phyloP scores from a whole-genome alignment of 1,140 invertebrate genomes.

The Drosophila willistoni region DNA sequence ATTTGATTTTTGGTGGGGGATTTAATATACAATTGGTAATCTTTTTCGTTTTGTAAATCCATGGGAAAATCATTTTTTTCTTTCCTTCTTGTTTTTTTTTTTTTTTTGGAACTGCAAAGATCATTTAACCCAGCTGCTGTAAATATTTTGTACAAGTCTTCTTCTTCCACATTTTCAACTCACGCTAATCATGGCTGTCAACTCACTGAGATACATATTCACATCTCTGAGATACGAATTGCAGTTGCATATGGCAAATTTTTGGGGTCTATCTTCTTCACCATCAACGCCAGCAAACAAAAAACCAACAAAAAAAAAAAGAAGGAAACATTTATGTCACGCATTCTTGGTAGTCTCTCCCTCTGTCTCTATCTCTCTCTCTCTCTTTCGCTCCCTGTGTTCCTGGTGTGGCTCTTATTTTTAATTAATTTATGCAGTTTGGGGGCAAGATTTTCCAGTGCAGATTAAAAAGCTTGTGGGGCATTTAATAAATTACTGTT shows the following conservation, averaged over 20 bases:
- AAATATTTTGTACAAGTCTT: conserved; percentile 48
- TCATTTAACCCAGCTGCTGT: conserved; percentile 57
- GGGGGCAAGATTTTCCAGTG: conserved; percentile 52
- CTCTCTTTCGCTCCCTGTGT: not conserved
- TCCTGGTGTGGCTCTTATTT: conserved; percentile 17
- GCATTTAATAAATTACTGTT: conserved; percentile 77
- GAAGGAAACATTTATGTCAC: conserved; percentile 49
- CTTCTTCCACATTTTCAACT: not conserved
- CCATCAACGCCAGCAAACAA: conserved; percentile 18
- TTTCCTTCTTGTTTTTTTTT: not conserved
- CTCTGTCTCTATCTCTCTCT: conserved; percentile 16
- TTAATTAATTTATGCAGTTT: conserved; percentile 78
- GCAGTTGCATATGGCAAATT: conserved; percentile 46
- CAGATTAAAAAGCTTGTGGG: conserved; percentile 66
- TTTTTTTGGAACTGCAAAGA: conserved; percentile 18
- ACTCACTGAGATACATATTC: conserved; percentile 32
- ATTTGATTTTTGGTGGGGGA: not conserved
- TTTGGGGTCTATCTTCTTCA: conserved; percentile 28
- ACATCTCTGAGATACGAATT: conserved; percentile 29
- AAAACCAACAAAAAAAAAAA: conserved; percentile 3
- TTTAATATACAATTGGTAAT: conserved; percentile 42
- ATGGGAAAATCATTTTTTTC: conserved; percentile 22
- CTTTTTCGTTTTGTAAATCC: conserved; percentile 12
- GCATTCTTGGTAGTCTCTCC: conserved; percentile 43
- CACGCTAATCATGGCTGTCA: conserved; percentile 66